phyloP scores from a whole-genome alignment of 2,113 vertebrate genomes.

The Microtus ochrogaster region DNA sequence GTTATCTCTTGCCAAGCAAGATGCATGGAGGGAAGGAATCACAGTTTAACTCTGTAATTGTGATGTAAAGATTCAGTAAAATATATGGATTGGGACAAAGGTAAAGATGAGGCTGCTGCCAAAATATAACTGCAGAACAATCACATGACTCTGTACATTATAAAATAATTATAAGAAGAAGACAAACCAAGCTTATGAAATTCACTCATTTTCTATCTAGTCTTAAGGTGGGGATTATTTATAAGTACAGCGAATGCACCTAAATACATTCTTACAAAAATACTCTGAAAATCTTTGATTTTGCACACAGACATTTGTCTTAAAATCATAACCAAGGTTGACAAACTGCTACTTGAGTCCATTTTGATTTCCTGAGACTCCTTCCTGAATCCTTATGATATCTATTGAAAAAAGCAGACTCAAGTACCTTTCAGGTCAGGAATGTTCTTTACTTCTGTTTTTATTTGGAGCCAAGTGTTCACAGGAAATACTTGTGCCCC shows the following conservation, averaged over 20 bases:
- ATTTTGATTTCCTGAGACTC: neutral
- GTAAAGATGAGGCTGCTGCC: slow-evolving; percentile 43
- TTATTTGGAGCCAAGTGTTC: neutral
- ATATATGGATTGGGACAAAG: neutral
- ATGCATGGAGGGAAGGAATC: neutral
- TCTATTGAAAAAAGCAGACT: neutral
- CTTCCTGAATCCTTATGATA: neutral
- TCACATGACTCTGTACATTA: slow-evolving; percentile 2
- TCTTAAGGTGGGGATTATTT: neutral
- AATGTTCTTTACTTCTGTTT: neutral
- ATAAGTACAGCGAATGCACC: neutral
- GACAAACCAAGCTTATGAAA: slow-evolving; percentile 11
- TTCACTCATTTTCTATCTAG: neutral
- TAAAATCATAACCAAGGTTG: slow-evolving; percentile 9
- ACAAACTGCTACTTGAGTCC: neutral
- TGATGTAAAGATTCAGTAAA: slow-evolving; percentile 38
- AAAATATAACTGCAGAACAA: slow-evolving; percentile 47
- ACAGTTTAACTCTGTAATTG: neutral
- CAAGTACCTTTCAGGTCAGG: slow-evolving; percentile 6
- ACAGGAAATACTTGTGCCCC: neutral
- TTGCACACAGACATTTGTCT: neutral
- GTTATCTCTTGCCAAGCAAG: slow-evolving; percentile 1
- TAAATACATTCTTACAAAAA: slow-evolving; percentile 6
- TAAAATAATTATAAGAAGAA: slow-evolving; percentile 43
- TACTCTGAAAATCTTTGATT: neutral